Evolutionary conservation across 2,797 vertebrate species (phyloP).

Genomic region (Sciaenops ocellatus): DNA sequence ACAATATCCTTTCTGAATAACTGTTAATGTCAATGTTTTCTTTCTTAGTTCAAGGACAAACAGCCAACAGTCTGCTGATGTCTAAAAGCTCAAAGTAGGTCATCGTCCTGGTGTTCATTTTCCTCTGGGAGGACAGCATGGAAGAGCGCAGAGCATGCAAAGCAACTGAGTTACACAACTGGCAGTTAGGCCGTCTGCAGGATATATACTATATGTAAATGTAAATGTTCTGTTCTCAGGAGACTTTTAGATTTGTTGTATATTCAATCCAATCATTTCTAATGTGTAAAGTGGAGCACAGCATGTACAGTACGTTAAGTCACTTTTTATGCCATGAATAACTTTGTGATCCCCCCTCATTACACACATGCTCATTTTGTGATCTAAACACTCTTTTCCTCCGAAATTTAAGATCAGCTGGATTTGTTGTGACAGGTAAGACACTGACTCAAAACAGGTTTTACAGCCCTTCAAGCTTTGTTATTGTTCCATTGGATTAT

Average conservation of each 20-base stretch:
- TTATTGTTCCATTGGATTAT: neutral
- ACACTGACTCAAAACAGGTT: neutral
- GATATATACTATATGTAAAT: neutral
- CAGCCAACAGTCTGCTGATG: neutral
- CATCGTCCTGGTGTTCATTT: neutral
- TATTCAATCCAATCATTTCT: neutral
- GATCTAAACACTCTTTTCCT: neutral
- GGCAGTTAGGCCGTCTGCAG: neutral
- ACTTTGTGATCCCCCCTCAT: neutral
- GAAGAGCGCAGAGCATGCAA: neutral
- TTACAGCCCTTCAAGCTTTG: neutral
- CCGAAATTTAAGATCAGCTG: neutral
- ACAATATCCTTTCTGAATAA: too few species aligned
- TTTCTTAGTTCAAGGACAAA: neutral
- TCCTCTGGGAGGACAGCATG: neutral
- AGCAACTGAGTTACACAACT: neutral
- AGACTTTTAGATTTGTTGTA: neutral
- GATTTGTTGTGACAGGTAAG: neutral
- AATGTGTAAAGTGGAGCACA: neutral
- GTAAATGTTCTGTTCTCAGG: neutral
- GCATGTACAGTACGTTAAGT: neutral
- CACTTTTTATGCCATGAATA: neutral
- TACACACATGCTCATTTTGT: too few species aligned
- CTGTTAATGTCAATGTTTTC: too few species aligned
- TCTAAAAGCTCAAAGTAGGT: conserved; percentile 11